Conservation (phyloP, 1,140 invertebrate species). For the Cepaea nemoralis region DNA sequence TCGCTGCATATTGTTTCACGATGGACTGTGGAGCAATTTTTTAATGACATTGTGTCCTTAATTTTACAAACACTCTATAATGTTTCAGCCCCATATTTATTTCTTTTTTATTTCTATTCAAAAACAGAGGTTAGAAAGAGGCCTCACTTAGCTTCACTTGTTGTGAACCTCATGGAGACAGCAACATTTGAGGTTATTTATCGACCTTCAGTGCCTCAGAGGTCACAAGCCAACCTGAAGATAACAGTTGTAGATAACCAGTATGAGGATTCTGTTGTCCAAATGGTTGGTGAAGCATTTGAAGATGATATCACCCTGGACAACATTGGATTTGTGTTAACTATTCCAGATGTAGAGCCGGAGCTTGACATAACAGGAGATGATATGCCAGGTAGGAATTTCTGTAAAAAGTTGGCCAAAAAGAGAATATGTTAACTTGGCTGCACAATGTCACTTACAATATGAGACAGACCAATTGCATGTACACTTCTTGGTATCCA, state of each 20-base stretch:
- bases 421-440: no score
- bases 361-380: conserved; percentile 66
- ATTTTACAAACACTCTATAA: neutral
- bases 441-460: no score
- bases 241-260: conserved; percentile 71
- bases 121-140: conserved; percentile 33
- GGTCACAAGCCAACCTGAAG: conserved; percentile 67
- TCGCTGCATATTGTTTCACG: no score
- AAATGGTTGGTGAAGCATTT: conserved; percentile 72
- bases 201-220: conserved; percentile 57
- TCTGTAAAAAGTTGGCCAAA: no score
- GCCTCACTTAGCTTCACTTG: conserved; percentile 68
- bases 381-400: conserved; percentile 64
- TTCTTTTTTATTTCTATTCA: no score
- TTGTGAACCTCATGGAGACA: conserved; percentile 63
- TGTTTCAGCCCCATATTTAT: neutral
- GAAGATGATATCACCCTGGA: conserved; percentile 71
- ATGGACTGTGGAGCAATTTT: no score
- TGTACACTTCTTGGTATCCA: no score
- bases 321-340: conserved; percentile 63
- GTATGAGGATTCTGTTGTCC: conserved; percentile 71
- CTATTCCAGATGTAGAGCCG: conserved; percentile 48
- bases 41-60: neutral
- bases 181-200: conserved; percentile 67
- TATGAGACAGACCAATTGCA: no score